Base-by-base conservation (phyloP, 2,113 vertebrate species). In the Ictidomys tridecemlineatus region DNA sequence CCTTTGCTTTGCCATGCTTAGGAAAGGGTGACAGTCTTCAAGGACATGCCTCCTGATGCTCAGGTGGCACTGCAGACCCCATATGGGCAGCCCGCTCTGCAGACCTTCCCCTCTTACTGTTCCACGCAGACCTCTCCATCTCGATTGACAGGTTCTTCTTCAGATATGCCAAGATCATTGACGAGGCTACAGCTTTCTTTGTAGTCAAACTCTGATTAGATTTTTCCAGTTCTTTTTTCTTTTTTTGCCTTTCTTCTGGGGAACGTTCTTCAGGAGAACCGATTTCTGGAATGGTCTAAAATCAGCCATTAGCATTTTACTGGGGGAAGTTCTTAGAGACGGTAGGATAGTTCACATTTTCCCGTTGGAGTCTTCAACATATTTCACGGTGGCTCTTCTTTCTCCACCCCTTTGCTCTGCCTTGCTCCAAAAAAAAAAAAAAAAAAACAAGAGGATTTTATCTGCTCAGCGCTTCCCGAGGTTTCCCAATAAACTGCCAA, bases 101-200 rank as follows among this genome's bases (percentile, higher is more conserved):
- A 72, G 14, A 42, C 45, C 30, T 70, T 88, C 30, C n/a, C 22
- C 30, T n/a, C 61, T 67, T 96, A n/a, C 20, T 56, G 77, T 79
- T 87, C 51, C 34, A 58, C 5, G 13, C 4, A 45, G 26, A 61
- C 34, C 17, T 18, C 34, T 14, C 20, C 8, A 45, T 69, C 83
- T 74, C 74, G 79, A 32, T 5, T 74, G 76, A 70, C 8, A 26
- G 12, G 9, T 32, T 89, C 8, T 79, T 73, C 80, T 95, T 92
- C 79, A 94, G 73, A 89, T 63, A 90, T 90, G 76, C 32, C 56
- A 94, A 84, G 74, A n/a, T 5, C 42, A 90, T 78, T 48, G 80
- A 95, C 86, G 83, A 92, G 89, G 37, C 30, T 86, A 48, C 53
- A 45, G 65, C 34, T 89, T 96, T 93, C 74, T 78, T 78, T 73